Conservation (phyloP, 1,140 invertebrate genomes). For the Drosophila mojavensis region DNA sequence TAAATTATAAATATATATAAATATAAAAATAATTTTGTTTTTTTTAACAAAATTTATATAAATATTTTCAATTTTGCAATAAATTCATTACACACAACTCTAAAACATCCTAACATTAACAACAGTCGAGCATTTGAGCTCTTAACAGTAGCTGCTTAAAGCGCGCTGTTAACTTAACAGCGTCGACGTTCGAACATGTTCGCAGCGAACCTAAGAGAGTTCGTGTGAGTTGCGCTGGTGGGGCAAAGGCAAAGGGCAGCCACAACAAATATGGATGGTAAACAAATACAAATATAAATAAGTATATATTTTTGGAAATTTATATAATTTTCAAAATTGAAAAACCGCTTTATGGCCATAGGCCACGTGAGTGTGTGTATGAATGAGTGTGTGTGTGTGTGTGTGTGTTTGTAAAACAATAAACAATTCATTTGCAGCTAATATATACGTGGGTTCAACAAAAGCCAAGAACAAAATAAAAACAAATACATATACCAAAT, state of each 20-base stretch:
- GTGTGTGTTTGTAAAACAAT: background rate
- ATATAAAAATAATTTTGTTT: too few species aligned
- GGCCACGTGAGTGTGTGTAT: background rate
- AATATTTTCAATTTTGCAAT: too few species aligned
- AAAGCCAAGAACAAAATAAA: conserved; percentile 15
- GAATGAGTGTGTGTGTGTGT: background rate
- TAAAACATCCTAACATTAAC: background rate
- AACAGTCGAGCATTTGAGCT: background rate
- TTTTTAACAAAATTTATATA: too few species aligned
- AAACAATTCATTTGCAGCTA: conserved; percentile 53
- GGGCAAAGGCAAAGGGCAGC: background rate
- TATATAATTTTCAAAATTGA: conserved; percentile 1
- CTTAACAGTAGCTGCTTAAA: background rate
- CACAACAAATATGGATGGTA: background rate
- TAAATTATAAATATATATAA: too few species aligned
- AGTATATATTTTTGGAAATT: background rate
- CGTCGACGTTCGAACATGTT: conserved; percentile 33
- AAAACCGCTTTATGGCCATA: background rate
- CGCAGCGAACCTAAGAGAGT: conserved; percentile 14
- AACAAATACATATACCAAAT: conserved; percentile 3
- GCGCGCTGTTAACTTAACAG: conserved; percentile 40
- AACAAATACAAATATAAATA: background rate
- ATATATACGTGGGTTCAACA: background rate
- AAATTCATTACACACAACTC: too few species aligned
- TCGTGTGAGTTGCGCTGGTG: background rate